Percentiles rank a stretch among this genome's conserved stretches.
Conservation (phyloP, 2,888 invertebrate species). For the Lamproptera curius region DNA sequence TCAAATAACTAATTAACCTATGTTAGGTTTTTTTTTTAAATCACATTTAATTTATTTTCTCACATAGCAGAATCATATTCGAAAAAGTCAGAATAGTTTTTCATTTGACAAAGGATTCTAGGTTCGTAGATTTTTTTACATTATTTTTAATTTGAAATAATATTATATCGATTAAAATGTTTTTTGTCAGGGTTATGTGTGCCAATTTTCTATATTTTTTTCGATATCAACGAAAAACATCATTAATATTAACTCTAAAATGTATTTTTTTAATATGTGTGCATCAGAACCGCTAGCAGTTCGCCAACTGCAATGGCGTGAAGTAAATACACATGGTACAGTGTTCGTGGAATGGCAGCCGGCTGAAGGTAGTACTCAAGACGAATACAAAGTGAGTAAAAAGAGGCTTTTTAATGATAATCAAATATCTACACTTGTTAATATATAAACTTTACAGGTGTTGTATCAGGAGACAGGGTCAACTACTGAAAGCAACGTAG, state of each 20-base stretch:
- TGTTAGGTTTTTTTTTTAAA: not conserved
- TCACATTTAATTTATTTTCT: not conserved
- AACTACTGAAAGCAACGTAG: slow-evolving; percentile 88
- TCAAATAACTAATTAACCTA: not conserved
- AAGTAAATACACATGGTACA: slow-evolving; percentile 81
- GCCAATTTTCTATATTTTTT: too few relatives aligned
- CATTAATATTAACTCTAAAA: too few relatives aligned
- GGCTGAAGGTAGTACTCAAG: slow-evolving; percentile 87
- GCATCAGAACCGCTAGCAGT: slow-evolving; percentile 90
- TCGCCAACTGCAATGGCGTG: slow-evolving; percentile 78
- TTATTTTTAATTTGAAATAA: too few relatives aligned
- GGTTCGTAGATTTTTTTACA: too few relatives aligned
- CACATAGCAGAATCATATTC: not conserved
- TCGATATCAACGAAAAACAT: too few relatives aligned
- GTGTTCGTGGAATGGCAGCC: slow-evolving; percentile 88
- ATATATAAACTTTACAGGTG: too few relatives aligned
- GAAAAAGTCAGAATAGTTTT: not conserved
- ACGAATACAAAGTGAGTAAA: slow-evolving; percentile 82
- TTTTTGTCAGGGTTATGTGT: too few relatives aligned
- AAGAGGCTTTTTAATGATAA: too few relatives aligned
- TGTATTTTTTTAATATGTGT: too few relatives aligned
- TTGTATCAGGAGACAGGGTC: slow-evolving; percentile 90
- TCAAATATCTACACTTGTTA: too few relatives aligned
- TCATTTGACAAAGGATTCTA: not conserved
- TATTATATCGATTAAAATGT: too few relatives aligned